Percentiles rank a stretch among this genome's conserved stretches.
phyloP scores from a whole-genome alignment of 2,797 vertebrate species.

The Acestrorhynchus altus region DNA sequence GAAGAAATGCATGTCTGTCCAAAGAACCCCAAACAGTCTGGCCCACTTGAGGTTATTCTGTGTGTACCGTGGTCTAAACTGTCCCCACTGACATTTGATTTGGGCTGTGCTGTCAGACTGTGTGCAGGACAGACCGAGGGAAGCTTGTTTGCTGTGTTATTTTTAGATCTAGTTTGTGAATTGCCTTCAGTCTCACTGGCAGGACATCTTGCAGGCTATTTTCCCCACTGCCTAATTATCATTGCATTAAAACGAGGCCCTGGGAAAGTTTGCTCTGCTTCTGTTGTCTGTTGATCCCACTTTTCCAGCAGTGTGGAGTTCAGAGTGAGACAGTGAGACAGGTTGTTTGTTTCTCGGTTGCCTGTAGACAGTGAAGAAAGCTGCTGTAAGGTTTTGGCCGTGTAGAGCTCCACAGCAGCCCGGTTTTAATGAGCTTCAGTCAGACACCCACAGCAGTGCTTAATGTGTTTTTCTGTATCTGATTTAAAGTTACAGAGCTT shows the following conservation, averaged over 20 bases:
- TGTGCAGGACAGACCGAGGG: background rate
- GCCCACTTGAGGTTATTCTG: background rate
- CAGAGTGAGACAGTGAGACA: background rate
- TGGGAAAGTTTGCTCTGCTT: background rate
- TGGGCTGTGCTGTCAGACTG: background rate
- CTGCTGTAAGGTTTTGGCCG: background rate
- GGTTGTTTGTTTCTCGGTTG: slow-evolving; percentile 2
- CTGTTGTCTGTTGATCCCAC: background rate
- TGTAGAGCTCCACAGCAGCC: background rate
- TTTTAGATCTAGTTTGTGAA: background rate
- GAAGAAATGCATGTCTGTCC: no score
- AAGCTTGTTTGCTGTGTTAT: background rate
- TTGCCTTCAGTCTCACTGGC: background rate
- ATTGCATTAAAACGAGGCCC: background rate
- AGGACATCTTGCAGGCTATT: background rate
- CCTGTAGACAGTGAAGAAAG: background rate
- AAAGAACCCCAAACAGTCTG: no score
- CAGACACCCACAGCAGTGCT: background rate
- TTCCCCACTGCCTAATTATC: background rate
- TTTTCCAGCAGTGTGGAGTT: background rate
- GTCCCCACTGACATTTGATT: background rate
- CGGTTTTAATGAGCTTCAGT: background rate
- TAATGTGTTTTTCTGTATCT: background rate
- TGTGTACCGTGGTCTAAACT: background rate
- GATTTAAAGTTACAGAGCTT: slow-evolving; percentile 13